Evolutionary conservation across 2,888 invertebrate genomes (phyloP).

Genomic region (Cheilosia impressa): DNA sequence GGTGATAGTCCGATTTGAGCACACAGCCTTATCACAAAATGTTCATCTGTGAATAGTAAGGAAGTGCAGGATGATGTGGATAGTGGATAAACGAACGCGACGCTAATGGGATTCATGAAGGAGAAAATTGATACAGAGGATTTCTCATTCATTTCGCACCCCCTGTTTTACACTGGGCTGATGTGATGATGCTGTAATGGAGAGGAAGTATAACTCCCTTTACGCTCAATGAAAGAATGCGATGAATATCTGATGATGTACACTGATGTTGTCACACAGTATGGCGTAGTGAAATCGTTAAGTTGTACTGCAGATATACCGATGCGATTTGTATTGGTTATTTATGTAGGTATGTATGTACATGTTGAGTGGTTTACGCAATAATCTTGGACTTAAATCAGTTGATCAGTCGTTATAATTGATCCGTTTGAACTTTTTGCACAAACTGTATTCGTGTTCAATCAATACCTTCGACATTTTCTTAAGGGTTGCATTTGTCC

Average conservation of each 20-base stretch:
- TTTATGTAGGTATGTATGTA: too few species aligned
- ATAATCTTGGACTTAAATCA: too few species aligned
- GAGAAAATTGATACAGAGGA: slow-evolving; percentile 53
- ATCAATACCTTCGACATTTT: too few species aligned
- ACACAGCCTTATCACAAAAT: slow-evolving; percentile 27
- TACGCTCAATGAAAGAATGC: slow-evolving; percentile 2
- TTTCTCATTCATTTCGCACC: slow-evolving; percentile 34
- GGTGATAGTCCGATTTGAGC: neutral
- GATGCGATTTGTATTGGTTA: too few species aligned
- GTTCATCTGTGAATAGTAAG: slow-evolving; percentile 43
- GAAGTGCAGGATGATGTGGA: slow-evolving; percentile 14
- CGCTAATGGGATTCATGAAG: slow-evolving; percentile 47
- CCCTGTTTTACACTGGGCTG: slow-evolving; percentile 2
- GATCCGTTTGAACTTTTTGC: too few species aligned
- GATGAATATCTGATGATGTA: slow-evolving; percentile 25
- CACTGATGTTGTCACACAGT: too few species aligned
- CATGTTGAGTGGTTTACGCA: too few species aligned
- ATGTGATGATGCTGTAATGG: slow-evolving; percentile 17
- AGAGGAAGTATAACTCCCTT: slow-evolving; percentile 25
- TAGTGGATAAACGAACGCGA: slow-evolving; percentile 15
- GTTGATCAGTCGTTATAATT: too few species aligned
- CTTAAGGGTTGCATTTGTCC: too few species aligned
- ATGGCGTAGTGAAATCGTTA: too few species aligned
- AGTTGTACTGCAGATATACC: too few species aligned
- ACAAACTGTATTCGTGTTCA: too few species aligned